Percentiles rank a stretch among this genome's conserved stretches.
Conservation (phyloP, 2,113 vertebrate species). For the Formicarius rufipectus region DNA sequence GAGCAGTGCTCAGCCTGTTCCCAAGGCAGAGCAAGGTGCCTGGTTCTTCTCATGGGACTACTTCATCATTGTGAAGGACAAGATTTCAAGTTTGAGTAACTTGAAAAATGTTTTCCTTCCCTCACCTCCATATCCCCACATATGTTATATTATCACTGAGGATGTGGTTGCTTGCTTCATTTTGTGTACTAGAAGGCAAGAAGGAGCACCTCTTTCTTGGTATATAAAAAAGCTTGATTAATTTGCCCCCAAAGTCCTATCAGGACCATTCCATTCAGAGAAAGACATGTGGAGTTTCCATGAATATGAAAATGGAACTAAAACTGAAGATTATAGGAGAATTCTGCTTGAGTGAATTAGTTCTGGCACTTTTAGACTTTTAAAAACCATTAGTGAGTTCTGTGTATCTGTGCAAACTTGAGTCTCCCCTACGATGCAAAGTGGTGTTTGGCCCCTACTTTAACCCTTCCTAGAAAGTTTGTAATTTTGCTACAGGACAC, state of each 20-base stretch:
- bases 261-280: background rate
- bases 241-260: background rate
- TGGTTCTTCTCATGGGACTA: background rate
- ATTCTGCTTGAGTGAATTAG: background rate
- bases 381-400: background rate
- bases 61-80: background rate
- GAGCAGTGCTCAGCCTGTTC: background rate
- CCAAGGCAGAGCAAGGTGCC: background rate
- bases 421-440: background rate
- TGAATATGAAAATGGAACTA: background rate
- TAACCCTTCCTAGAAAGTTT: slow-evolving; percentile 59
- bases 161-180: background rate
- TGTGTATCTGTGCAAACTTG: background rate
- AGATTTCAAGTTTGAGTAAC: background rate
- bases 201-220: background rate
- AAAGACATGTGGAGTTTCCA: background rate
- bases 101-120: background rate
- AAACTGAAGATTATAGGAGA: background rate
- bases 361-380: background rate
- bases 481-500: background rate
- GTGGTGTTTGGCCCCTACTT: background rate
- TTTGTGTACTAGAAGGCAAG: background rate
- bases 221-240: background rate
- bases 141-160: background rate
- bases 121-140: background rate